phyloP scores from a whole-genome alignment of 2,113 vertebrate species.

The Octodon degus region DNA sequence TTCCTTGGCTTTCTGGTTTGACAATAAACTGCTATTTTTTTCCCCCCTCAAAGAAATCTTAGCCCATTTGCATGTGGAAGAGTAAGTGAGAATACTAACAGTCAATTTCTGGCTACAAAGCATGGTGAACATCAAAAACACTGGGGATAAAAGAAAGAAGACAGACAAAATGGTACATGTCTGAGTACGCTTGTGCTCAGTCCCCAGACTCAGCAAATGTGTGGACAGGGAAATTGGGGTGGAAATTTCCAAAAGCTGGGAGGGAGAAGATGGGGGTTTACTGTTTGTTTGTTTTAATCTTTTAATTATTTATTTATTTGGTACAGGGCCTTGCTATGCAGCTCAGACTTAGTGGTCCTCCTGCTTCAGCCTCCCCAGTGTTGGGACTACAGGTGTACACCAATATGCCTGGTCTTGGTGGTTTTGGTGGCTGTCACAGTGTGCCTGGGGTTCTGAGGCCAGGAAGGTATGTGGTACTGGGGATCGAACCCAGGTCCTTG shows the following conservation, averaged over 20 bases:
- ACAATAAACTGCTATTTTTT: neutral
- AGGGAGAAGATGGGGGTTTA: fast-evolving
- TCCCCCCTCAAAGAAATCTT: neutral
- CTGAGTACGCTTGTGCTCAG: fast-evolving
- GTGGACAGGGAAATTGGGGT: fast-evolving
- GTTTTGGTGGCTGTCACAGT: too few species aligned
- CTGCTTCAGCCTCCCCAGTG: too few species aligned
- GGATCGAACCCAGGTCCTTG: too few species aligned
- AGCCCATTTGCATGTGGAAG: neutral
- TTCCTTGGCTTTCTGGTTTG: neutral
- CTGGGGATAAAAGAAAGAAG: fast-evolving
- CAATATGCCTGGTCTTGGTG: too few species aligned
- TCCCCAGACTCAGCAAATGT: fast-evolving
- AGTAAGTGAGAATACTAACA: neutral
- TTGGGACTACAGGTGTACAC: too few species aligned
- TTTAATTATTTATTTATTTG: too few species aligned
- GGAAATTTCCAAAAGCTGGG: fast-evolving
- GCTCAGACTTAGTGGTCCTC: too few species aligned
- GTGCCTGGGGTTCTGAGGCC: too few species aligned
- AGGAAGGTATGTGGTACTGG: too few species aligned
- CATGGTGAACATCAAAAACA: fast-evolving
- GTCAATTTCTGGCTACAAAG: fast-evolving
- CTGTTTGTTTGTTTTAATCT: too few species aligned
- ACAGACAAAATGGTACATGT: neutral
- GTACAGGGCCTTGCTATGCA: too few species aligned